A percentile compares a stretch with the other conserved stretches of the same genome.
phyloP scores from a whole-genome alignment of 2,113 vertebrate species.

The Pogonocichla stellata region DNA sequence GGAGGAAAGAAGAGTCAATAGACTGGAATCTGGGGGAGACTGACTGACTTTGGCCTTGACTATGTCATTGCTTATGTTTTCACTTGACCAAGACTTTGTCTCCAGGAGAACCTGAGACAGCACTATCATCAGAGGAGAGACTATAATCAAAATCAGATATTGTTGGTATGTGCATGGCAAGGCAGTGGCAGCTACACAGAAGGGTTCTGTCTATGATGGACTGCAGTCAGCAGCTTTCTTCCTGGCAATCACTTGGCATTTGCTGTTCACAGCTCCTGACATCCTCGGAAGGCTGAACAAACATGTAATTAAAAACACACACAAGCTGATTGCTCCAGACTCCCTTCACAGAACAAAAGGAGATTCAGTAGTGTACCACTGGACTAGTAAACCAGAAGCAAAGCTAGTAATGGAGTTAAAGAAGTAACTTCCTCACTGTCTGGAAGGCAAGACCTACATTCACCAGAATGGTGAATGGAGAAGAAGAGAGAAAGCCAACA shows the following conservation, averaged over 20 bases:
- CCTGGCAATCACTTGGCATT: conserved; percentile 49
- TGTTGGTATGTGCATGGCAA: conserved; percentile 26
- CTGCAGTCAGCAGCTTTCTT: conserved; percentile 48
- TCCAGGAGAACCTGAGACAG: conserved; percentile 48
- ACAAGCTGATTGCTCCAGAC: not conserved
- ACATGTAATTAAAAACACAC: conserved; percentile 29
- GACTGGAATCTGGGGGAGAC: conserved; percentile 50
- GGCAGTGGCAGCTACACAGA: conserved; percentile 46
- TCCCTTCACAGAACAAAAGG: not conserved
- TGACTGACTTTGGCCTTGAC: conserved; percentile 45
- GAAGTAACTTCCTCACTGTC: not conserved
- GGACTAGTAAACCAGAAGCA: not conserved
- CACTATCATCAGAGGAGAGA: conserved; percentile 47
- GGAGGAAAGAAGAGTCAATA: conserved; percentile 38
- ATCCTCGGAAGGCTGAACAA: conserved; percentile 33
- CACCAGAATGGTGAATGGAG: not conserved
- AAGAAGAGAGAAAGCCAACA: not conserved
- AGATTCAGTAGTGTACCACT: not conserved
- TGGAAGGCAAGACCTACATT: not conserved
- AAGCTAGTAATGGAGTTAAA: not conserved
- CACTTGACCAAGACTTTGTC: conserved; percentile 43
- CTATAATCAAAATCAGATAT: conserved; percentile 64
- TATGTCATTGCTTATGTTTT: conserved; percentile 54
- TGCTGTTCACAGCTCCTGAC: conserved; percentile 50
- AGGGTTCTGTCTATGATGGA: conserved; percentile 6